A percentile compares a stretch with the other conserved stretches of the same genome.
phyloP scores from a whole-genome alignment of 2,888 invertebrate genomes.

The Saturnia pavonia region DNA sequence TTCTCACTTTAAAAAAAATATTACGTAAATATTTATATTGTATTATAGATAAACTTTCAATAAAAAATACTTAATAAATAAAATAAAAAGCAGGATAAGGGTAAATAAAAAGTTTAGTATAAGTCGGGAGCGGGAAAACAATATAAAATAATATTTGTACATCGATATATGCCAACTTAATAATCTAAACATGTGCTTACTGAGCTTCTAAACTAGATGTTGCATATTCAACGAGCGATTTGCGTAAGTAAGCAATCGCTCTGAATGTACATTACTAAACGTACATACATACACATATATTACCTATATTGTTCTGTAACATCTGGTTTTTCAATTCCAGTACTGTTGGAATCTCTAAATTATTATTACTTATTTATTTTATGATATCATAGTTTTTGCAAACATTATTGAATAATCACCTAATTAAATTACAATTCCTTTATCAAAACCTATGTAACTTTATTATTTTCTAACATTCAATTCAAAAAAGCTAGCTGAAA shows the following conservation, averaged over 20 bases:
- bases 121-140: conserved; percentile 34
- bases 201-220: conserved; percentile 76
- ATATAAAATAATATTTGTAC: conserved; percentile 49
- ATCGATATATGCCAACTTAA: conserved; percentile 67
- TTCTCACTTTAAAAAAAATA: too few relatives aligned
- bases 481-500: too few relatives aligned
- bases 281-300: conserved; percentile 8
- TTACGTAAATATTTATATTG: too few relatives aligned
- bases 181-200: conserved; percentile 78
- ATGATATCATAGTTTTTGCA: too few relatives aligned
- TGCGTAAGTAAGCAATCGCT: conserved; percentile 80
- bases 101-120: neutral
- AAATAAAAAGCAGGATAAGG: neutral
- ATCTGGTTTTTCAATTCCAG: conserved; percentile 1
- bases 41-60: neutral
- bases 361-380: too few relatives aligned
- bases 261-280: conserved; percentile 62
- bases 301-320: conserved; percentile 17
- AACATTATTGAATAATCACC: too few relatives aligned
- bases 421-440: too few relatives aligned
- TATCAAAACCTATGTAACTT: too few relatives aligned
- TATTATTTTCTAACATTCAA: too few relatives aligned
- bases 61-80: neutral
- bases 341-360: too few relatives aligned
- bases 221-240: conserved; percentile 81